Base-by-base conservation (phyloP, 2,888 invertebrate species). In the Meiosimyza decipiens region DNA sequence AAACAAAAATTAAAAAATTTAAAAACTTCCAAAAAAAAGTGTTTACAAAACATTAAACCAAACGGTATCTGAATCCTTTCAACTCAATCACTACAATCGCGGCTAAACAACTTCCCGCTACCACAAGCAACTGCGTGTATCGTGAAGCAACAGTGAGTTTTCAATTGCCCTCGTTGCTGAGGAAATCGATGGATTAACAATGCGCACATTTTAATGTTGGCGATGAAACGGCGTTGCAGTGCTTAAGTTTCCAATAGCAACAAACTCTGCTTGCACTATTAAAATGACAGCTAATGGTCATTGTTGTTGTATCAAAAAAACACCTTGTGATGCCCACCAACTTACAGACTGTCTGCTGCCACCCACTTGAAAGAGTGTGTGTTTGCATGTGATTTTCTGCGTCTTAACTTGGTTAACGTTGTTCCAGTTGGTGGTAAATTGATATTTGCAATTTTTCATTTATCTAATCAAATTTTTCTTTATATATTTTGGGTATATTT, bases 341-440 rank as follows among this genome's bases (percentile, higher is more conserved):
- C 67, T 67, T 55, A 9, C 22, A 71, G 54, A 18, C 71, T 49
- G 55, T 47, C 57, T 57, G 33, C 57, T n/a, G 33, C 51, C 40
- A 47, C 52, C 62, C 54, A 49, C 57, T 63, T 63, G 63, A 63
- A 49, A 16, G 51, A 22, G 28, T 33, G 28, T 59, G 63, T 47
- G 60, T 62, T 28, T 55, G 57, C 62, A 52, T 63, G 67, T 70
- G 57, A 40, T 68, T 50, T 70, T 62, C 71, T 64, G 57, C 69
- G 13, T 55, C 40, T 60, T 66, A 66, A 66, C 71, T 64, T 68
- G 72, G 69, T 69, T 57, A 60, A 59, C 65, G 65, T 47, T 63
- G 60, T 66, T 72, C 65, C 70, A 62, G 76, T 77, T 81, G 84
- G 83, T 82, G 85, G 84, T 84, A 84, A 84, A 81, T 84, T 81